A percentile compares a stretch with the other conserved stretches of the same genome.
phyloP scores from a whole-genome alignment of 1,140 invertebrate species.

The Musca vetustissima region DNA sequence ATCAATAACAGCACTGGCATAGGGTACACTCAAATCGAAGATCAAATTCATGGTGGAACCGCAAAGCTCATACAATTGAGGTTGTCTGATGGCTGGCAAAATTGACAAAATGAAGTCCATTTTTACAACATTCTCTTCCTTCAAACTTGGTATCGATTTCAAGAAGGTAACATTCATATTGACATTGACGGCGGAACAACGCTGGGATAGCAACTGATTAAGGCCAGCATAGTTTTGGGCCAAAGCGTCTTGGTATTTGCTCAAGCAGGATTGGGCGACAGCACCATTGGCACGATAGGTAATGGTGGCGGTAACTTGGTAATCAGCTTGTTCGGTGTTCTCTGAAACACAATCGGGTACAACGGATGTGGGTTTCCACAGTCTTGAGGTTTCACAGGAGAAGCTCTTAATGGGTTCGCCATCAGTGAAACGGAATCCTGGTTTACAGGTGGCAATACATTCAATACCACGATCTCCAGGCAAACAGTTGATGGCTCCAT shows the following conservation, averaged over 20 bases:
- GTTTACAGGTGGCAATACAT: constrained; percentile 88
- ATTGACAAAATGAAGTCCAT: constrained; percentile 88
- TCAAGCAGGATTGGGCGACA: constrained; percentile 78
- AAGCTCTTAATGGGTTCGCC: constrained; percentile 85
- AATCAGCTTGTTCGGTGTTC: constrained; percentile 90
- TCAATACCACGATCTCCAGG: constrained; percentile 76
- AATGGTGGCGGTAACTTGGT: constrained; percentile 86
- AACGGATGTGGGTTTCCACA: constrained; percentile 81
- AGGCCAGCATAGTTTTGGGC: constrained; percentile 78
- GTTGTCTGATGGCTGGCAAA: constrained; percentile 81
- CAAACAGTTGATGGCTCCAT: constrained; percentile 86
- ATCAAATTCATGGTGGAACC: constrained; percentile 90
- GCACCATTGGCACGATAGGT: constrained; percentile 88
- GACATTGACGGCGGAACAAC: constrained; percentile 92
- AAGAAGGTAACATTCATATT: constrained; percentile 93
- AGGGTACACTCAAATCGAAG: constrained; percentile 90
- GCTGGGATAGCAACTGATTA: constrained; percentile 80
- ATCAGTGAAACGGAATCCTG: constrained; percentile 90
- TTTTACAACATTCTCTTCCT: constrained; percentile 85
- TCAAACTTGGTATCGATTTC: constrained; percentile 71
- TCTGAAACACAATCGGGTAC: constrained; percentile 93
- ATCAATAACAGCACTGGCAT: constrained; percentile 88
- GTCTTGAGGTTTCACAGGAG: constrained; percentile 73
- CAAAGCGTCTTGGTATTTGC: constrained; percentile 83
- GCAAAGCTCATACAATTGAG: constrained; percentile 90